phyloP scores from a whole-genome alignment of 2,888 invertebrate species.

The Eilema griseolum region DNA sequence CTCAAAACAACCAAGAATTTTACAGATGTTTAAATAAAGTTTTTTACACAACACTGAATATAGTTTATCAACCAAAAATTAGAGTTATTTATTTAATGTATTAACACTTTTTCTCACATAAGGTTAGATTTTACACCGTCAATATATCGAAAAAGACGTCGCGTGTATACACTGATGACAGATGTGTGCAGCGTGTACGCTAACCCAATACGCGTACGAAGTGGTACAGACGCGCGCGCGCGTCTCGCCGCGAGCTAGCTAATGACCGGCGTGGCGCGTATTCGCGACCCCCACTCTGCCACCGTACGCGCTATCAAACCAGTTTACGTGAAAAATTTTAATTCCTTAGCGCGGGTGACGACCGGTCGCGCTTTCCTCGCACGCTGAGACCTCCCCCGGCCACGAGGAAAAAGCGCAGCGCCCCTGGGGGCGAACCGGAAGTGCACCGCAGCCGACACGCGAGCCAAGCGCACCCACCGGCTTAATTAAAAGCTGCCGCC shows the following conservation, averaged over 20 bases:
- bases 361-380: slow-evolving; percentile 83
- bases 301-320: slow-evolving; percentile 84
- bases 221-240: slow-evolving; percentile 73
- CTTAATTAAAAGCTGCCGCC: slow-evolving; percentile 83
- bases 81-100: slow-evolving; percentile 26
- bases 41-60: slow-evolving; percentile 5
- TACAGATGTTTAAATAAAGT: background rate
- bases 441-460: slow-evolving; percentile 83
- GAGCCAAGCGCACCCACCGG: slow-evolving; percentile 82
- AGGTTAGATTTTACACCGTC: slow-evolving; percentile 59
- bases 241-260: slow-evolving; percentile 79
- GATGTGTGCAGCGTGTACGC: slow-evolving; percentile 29
- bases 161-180: slow-evolving; percentile 42
- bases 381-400: slow-evolving; percentile 65
- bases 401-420: slow-evolving; percentile 82
- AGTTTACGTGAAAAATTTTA: slow-evolving; percentile 86
- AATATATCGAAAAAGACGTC: slow-evolving; percentile 55
- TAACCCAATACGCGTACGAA: slow-evolving; percentile 63
- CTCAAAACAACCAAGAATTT: slow-evolving; percentile 36
- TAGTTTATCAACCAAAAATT: slow-evolving; percentile 3
- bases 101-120: slow-evolving; percentile 54
- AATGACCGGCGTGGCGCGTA: slow-evolving; percentile 84
- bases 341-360: slow-evolving; percentile 82
- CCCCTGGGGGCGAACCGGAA: slow-evolving; percentile 81
- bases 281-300: slow-evolving; percentile 84